Base-by-base conservation (phyloP, 2,888 invertebrate genomes). In the Caenorhabditis zanzibari region DNA sequence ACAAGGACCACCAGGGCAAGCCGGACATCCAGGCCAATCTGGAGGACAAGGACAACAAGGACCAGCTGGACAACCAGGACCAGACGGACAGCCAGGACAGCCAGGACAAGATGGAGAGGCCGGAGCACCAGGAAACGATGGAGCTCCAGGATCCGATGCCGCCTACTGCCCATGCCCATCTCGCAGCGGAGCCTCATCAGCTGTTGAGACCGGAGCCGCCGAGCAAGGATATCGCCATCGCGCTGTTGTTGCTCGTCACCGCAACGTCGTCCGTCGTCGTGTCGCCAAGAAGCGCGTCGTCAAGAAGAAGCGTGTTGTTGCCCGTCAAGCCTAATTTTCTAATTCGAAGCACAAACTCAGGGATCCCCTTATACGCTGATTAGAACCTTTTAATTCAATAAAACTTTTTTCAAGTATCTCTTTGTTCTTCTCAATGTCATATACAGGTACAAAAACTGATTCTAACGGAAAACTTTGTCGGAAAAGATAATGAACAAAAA, bases 11-110 rank as follows among this genome's bases (percentile, higher is more conserved):
- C 49, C 84, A 61, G 75, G 81, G 81, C 56, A 32, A 26, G 64
- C 81, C 22, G 88, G 88, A 80, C 82, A 85, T 16, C 85, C 84
- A 68, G 87, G 88, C 80, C 56, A 73, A 35, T 72, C 71, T 49
- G 82, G 79, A 73, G 79, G 69, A 56, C 74, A 77, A 49, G 82
- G 82, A 59, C 68, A 74, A 47, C 54, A 56, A 26, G 85, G 79
- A 69, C 82, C 84, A 58, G 86, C 84, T 38, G 75, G 81, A 77
- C 76, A 49, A 35, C 80, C 83, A 56, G 88, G 88, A 80, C 84
- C 87, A 68, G 84, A 76, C 38, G 87, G 88, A 77, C 74, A 72
- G 24, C 73, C 82, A 68, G 86, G 86, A 63, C 59, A 76, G n/a
- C 77, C 80, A 52, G 86, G 86, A 81, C 72, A 82, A 38, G 83